These are phyloP conservation scores for Bombus pascuorum DNA, from an alignment of 1,140 invertebrate genomes.

Conservation along the genomic window DNA sequence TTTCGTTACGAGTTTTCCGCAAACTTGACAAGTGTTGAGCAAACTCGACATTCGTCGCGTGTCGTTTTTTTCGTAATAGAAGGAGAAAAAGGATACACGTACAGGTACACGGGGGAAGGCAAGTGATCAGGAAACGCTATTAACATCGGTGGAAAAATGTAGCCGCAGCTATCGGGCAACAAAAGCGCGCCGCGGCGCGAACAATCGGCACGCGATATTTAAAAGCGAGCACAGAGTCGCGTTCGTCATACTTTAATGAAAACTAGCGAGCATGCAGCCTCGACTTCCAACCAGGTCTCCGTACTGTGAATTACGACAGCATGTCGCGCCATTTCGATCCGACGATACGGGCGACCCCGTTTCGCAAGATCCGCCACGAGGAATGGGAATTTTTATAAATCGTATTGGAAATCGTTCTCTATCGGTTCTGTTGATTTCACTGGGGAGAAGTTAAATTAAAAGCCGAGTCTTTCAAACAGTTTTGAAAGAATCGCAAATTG, in stretches of 20 bases:
- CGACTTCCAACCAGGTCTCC: neutral
- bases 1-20: neutral
- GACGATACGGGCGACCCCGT: neutral
- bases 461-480: no score
- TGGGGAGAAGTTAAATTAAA: no score
- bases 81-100: neutral
- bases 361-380: neutral
- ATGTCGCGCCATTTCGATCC: neutral
- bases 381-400: neutral
- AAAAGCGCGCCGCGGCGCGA: neutral
- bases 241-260: conserved; percentile 4
- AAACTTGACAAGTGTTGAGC: neutral
- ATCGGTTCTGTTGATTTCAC: neutral
- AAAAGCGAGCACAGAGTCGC: conserved; percentile 14
- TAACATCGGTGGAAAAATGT: neutral
- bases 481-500: no score
- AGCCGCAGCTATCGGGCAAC: neutral
- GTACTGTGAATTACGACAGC: neutral
- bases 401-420: neutral
- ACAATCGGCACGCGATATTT: conserved; percentile 19
- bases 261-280: neutral
- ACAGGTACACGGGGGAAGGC: neutral
- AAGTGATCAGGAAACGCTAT: neutral
- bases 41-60: neutral
- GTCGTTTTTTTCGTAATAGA: neutral